Evolutionary conservation across 2,113 vertebrate genomes (phyloP).

Genomic region (Hyaena hyaena): DNA sequence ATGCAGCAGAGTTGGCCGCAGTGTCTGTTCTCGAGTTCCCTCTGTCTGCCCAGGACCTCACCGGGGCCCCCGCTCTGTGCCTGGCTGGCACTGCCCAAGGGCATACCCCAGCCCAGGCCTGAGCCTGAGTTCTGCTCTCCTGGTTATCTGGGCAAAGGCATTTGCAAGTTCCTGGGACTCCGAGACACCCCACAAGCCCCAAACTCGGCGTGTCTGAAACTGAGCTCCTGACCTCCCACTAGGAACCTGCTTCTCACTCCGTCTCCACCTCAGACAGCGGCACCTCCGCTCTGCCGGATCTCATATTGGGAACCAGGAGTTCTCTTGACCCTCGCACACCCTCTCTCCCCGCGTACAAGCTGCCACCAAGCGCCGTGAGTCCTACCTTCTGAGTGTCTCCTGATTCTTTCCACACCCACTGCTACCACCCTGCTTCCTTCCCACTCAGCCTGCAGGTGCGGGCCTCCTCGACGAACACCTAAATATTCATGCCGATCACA

Average conservation of each 20-base stretch:
- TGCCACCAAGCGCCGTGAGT: not conserved
- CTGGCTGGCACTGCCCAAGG: not conserved
- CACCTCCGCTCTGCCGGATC: not conserved
- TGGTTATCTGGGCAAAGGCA: rapidly evolving
- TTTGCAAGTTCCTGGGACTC: not conserved
- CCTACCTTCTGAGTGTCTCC: not conserved
- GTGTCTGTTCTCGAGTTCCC: not conserved
- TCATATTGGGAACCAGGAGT: not conserved
- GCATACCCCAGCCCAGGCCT: not conserved
- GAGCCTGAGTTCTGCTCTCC: not conserved
- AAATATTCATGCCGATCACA: not conserved
- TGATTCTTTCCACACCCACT: not conserved
- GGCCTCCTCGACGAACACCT: too few relatives aligned
- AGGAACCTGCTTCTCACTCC: not conserved
- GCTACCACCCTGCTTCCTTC: too few relatives aligned
- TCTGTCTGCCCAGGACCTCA: not conserved
- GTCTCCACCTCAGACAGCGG: not conserved
- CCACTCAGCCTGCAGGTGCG: not conserved
- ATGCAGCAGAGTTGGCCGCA: not conserved
- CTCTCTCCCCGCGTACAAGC: not conserved
- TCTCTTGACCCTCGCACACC: rapidly evolving
- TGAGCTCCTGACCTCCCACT: too few relatives aligned
- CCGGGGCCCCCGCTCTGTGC: rapidly evolving
- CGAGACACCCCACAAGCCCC: not conserved
- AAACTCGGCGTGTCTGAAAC: not conserved